These are phyloP conservation scores for Bugulina stolonifera DNA, from an alignment of 2,888 invertebrate species.

Conservation along the genomic window DNA sequence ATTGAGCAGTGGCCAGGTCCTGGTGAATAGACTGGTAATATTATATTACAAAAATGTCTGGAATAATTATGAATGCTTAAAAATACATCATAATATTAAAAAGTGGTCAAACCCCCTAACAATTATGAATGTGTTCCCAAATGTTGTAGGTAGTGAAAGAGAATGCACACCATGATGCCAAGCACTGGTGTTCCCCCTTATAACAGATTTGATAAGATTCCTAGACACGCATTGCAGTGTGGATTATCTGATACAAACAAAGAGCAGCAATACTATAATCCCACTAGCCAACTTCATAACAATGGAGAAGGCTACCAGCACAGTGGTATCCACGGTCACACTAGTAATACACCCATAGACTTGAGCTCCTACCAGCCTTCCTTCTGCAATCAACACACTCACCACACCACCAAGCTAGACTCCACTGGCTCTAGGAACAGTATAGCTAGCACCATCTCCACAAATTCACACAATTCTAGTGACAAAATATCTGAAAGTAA, in stretches of 20 bases:
- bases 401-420: background rate
- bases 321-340: too few relatives aligned
- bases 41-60: too few relatives aligned
- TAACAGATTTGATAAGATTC: constrained; percentile 24
- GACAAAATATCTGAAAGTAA: background rate
- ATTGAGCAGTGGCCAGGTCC: too few relatives aligned
- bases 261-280: background rate
- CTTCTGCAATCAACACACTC: too few relatives aligned
- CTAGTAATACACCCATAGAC: background rate
- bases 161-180: background rate
- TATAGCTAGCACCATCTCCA: background rate
- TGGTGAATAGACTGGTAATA: too few relatives aligned
- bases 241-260: background rate
- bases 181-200: background rate
- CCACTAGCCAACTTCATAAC: too few relatives aligned
- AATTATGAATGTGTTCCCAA: too few relatives aligned
- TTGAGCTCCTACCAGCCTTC: background rate
- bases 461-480: background rate
- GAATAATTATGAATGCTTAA: too few relatives aligned
- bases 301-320: too few relatives aligned
- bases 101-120: too few relatives aligned
- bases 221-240: background rate
- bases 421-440: background rate
- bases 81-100: too few relatives aligned
- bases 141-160: background rate